Base-by-base conservation (phyloP, 2,113 vertebrate genomes). In the Labeo catla region DNA sequence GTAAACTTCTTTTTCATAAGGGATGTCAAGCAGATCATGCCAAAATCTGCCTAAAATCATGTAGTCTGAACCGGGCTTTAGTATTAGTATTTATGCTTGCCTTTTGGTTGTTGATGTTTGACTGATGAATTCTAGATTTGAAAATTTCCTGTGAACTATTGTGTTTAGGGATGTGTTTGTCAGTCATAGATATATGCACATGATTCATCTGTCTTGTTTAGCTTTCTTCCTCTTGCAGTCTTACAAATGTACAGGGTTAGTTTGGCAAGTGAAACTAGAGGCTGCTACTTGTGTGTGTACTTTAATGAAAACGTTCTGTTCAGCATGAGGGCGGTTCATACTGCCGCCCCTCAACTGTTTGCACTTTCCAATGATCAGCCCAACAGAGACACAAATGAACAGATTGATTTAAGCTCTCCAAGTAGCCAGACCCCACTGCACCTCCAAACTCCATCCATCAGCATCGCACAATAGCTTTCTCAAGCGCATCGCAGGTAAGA, bases 361-460 rank as follows among this genome's bases (percentile, higher is more conserved):
- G 89, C 86, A 89, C 92, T 93, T 92, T 89, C 77, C 86, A 89
- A 91, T 91, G 87, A 92, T 94, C 91, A 92, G 90, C 91, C 90
- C 88, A 85, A 91, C 89, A 90, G 85, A 92, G 91, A 90, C 90
- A 88, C 89, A 92, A 93, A 94, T 89, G 89, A 93, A 90, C 85
- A 89, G 91, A 93, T 92, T 93, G 92, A 93, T 93, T 93, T 92
- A 91, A 92, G 86, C 82, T 87, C 87, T 88, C 87, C 89, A 88
- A 91, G 86, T 80, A 83, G 84, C 84, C 86, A 92, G 89, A 92
- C 86, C 91, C 88, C 47, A 84, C 81, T 85, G 89, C 91, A 81
- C 85, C n/a, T 86, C 84, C 85, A 90, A 90, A 91, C 87, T 89
- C 88, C 91, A 94, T 94, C 91, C 92, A 94, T 94, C 93, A 94